Evolutionary conservation across 2,113 vertebrate species (phyloP).

Genomic region (Poecile atricapillus): DNA sequence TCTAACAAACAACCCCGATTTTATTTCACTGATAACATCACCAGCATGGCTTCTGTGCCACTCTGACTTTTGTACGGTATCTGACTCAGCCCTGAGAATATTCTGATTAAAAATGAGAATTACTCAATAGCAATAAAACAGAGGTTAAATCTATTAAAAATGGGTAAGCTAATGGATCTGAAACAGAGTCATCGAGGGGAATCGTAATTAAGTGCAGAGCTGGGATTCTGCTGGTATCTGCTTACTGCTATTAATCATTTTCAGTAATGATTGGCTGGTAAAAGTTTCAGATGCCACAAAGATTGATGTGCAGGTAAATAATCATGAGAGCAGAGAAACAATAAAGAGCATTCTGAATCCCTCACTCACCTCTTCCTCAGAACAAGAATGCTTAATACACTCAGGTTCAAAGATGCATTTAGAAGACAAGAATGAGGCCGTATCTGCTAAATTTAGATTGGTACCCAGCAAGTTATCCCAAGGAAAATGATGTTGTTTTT

Average conservation of each 20-base stretch:
- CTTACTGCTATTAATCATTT: slow-evolving; percentile 46
- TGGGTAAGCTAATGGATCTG: slow-evolving; percentile 35
- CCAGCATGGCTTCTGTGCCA: background rate
- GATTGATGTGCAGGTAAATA: slow-evolving; percentile 52
- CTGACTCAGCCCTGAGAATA: background rate
- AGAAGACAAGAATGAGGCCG: background rate
- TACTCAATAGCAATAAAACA: slow-evolving; percentile 40
- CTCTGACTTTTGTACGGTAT: background rate
- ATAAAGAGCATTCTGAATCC: background rate
- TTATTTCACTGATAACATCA: background rate
- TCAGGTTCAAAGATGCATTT: background rate
- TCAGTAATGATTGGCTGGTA: slow-evolving; percentile 27
- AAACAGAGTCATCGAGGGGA: slow-evolving; percentile 14
- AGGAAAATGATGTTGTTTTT: background rate
- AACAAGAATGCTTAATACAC: background rate
- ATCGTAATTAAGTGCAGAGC: slow-evolving; percentile 44
- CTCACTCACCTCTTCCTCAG: background rate
- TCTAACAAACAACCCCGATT: background rate
- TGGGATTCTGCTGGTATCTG: slow-evolving; percentile 26
- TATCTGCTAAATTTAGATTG: background rate
- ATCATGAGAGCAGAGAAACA: slow-evolving; percentile 9
- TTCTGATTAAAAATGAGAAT: slow-evolving; percentile 26
- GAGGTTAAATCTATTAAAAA: slow-evolving; percentile 55
- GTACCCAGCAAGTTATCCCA: background rate
- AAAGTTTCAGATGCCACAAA: slow-evolving; percentile 26